Conservation (phyloP, 1,140 invertebrate genomes). For the Sinonovacula constricta region DNA sequence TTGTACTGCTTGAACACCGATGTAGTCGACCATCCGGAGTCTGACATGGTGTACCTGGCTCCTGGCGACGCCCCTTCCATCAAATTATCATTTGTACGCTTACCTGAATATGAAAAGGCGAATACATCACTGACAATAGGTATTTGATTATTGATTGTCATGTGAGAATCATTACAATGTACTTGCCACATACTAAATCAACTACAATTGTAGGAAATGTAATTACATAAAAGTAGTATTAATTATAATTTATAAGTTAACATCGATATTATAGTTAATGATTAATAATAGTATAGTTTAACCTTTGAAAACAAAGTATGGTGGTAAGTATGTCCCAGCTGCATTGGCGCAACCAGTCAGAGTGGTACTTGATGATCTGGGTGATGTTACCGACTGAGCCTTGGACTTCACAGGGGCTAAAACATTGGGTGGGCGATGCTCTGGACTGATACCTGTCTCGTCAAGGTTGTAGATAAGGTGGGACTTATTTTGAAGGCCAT, state of each 20-base stretch:
- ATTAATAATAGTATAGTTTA: no score
- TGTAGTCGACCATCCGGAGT: slow-evolving; percentile 16
- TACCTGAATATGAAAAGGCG: no score
- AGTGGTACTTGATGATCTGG: slow-evolving; percentile 2
- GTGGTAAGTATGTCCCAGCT: slow-evolving; percentile 2
- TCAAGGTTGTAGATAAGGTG: slow-evolving; percentile 18
- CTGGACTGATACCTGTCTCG: slow-evolving; percentile 24
- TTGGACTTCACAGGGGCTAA: background rate
- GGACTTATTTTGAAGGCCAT: slow-evolving; percentile 1
- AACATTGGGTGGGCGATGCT: slow-evolving; percentile 14
- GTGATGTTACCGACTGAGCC: background rate
- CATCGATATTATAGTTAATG: no score
- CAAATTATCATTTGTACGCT: no score
- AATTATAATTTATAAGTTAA: no score
- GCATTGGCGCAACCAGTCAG: slow-evolving; percentile 17
- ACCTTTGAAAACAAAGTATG: slow-evolving; percentile 15
- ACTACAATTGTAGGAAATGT: no score
- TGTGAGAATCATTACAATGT: no score
- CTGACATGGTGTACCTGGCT: slow-evolving; percentile 2
- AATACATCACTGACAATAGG: no score
- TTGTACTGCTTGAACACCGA: slow-evolving; percentile 17
- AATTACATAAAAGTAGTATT: no score
- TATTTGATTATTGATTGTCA: no score
- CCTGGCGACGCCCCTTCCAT: slow-evolving; percentile 5
- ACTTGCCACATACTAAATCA: no score